Percentiles rank a stretch among this genome's conserved stretches.
phyloP scores from a whole-genome alignment of 2,113 vertebrate species.

The Chionis minor region DNA sequence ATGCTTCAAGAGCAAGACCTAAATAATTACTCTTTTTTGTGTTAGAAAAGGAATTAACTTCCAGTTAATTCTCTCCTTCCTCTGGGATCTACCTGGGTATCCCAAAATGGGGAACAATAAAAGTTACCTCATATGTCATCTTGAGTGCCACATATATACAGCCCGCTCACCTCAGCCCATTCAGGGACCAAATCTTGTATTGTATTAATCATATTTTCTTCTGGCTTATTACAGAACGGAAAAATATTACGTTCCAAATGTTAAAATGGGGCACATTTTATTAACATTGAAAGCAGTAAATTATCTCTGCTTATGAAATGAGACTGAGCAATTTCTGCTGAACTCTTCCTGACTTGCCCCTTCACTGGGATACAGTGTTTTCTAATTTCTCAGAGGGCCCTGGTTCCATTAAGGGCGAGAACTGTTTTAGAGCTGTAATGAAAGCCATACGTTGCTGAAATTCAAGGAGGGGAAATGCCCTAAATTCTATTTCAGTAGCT shows the following conservation, averaged over 20 bases:
- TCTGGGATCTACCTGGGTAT: conserved; percentile 65
- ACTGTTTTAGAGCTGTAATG: conserved; percentile 61
- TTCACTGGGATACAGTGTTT: conserved; percentile 52
- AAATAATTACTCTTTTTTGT: conserved; percentile 52
- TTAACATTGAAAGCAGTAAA: conserved; percentile 65
- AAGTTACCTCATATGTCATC: conserved; percentile 11
- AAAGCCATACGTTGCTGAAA: conserved; percentile 36
- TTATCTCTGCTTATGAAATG: conserved; percentile 68
- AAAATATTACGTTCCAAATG: conserved; percentile 49
- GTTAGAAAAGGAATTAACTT: conserved; percentile 69
- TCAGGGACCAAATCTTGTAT: conserved; percentile 37
- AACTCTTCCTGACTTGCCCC: conserved; percentile 63
- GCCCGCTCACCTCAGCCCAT: not conserved
- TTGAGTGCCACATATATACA: not conserved
- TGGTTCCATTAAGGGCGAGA: conserved; percentile 71
- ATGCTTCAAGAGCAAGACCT: conserved; percentile 52
- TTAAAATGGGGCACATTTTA: conserved; percentile 64
- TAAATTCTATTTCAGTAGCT: conserved; percentile 63
- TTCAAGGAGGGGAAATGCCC: conserved; percentile 50
- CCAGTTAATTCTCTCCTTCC: conserved; percentile 54
- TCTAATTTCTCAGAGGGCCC: conserved; percentile 65
- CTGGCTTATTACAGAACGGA: conserved; percentile 24
- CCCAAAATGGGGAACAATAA: conserved; percentile 31
- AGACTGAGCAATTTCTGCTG: conserved; percentile 61
- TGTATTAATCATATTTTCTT: conserved; percentile 57